phyloP scores from a whole-genome alignment of 2,888 invertebrate species.

The Blastobasis lacticolella region DNA sequence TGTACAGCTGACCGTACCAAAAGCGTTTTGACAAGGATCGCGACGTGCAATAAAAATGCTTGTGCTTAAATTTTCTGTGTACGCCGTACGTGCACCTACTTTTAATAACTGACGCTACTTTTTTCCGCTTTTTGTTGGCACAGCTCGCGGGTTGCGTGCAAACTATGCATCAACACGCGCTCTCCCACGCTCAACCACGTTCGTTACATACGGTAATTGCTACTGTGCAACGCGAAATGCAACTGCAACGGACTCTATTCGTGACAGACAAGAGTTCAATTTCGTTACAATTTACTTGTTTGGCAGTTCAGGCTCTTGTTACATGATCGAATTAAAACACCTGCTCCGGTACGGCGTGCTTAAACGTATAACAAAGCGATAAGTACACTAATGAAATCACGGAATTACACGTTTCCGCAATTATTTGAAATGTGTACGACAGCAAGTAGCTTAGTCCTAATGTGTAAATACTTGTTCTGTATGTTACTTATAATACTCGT shows the following conservation, averaged over 20 bases:
- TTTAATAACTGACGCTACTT: conserved; percentile 30
- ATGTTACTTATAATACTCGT: neutral
- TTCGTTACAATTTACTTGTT: conserved; percentile 1
- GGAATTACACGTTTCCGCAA: too few relatives aligned
- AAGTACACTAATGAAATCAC: too few relatives aligned
- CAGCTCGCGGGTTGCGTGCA: conserved; percentile 33
- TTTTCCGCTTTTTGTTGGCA: conserved; percentile 20
- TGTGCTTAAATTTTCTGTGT: too few relatives aligned
- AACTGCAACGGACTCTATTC: conserved; percentile 20
- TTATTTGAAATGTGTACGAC: too few relatives aligned
- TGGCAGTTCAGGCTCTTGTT: too few relatives aligned
- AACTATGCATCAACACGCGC: conserved; percentile 38
- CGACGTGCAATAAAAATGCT: too few relatives aligned
- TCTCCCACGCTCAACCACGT: conserved; percentile 28
- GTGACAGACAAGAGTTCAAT: conserved; percentile 10
- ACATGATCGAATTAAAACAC: too few relatives aligned
- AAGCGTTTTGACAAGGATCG: too few relatives aligned
- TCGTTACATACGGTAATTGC: conserved; percentile 34
- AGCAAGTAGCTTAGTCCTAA: too few relatives aligned
- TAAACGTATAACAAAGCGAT: too few relatives aligned
- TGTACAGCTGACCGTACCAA: too few relatives aligned
- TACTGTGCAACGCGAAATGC: conserved; percentile 27
- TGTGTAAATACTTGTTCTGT: neutral
- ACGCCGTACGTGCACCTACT: conserved; percentile 20
- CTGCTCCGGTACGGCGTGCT: too few relatives aligned